Evolutionary conservation across 2,888 invertebrate species (phyloP).

Genomic region (Acrobasis suavella): DNA sequence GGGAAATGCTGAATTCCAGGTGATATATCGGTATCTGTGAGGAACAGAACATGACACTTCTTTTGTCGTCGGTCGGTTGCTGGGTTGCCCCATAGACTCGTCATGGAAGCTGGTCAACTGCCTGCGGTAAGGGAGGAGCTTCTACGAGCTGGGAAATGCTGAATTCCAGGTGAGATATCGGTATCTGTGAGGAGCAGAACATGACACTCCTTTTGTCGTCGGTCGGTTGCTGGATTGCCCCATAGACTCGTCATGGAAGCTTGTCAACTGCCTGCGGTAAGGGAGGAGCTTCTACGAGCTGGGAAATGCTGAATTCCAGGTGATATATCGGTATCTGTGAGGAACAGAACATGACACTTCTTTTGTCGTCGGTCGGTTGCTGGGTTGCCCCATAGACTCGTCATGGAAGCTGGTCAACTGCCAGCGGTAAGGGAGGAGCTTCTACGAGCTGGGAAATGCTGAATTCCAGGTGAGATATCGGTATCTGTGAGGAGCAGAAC

Average conservation of each 20-base stretch:
- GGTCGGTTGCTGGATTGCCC: constrained; percentile 92
- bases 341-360: too few relatives aligned
- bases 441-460: constrained; percentile 91
- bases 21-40: too few relatives aligned
- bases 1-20: constrained; percentile 89
- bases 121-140: constrained; percentile 88
- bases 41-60: too few relatives aligned
- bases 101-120: constrained; percentile 95
- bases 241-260: constrained; percentile 93
- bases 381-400: constrained; percentile 94
- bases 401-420: constrained; percentile 95
- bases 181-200: too few relatives aligned
- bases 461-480: constrained; percentile 84
- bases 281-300: constrained; percentile 91
- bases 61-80: constrained; percentile 89
- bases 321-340: too few relatives aligned
- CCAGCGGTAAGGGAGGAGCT: constrained; percentile 88
- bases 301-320: constrained; percentile 89
- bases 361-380: constrained; percentile 89
- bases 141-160: constrained; percentile 91
- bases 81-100: constrained; percentile 94
- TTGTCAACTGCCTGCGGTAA: constrained; percentile 92
- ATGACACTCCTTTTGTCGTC: constrained; percentile 93
- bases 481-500: too few relatives aligned
- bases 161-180: constrained; percentile 84